Evolutionary conservation across 2,888 invertebrate genomes (phyloP), one percentile per base, ranked within the genome.

Genomic region (Dolomedes plantarius): DNA sequence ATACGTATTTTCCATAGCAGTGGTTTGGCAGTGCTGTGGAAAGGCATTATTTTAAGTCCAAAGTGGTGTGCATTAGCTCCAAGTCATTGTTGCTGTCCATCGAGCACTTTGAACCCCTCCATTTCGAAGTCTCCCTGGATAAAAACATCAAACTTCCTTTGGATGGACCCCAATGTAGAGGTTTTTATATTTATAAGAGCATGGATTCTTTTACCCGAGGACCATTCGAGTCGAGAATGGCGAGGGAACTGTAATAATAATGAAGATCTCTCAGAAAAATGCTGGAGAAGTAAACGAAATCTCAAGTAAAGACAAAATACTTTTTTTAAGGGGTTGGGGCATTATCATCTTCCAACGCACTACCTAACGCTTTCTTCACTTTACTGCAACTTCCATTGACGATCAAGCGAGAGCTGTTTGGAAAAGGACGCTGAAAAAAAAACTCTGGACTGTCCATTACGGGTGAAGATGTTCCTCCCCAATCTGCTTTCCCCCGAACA

Each of bases 321-420:
- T 71, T 81, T 74, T 69, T 74, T 77, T 72, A 67, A 77, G 67
- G 77, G 73, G 67, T 72, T 65, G 67, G 83, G 77, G 77, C 77
- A 85, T 85, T 85, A 85, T 85, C 83, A 85, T 85, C 73, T 73
- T 73, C 71, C 11, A 80, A 74, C 73, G 65, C 62, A 81, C 75
- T 39, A 72, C 82, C 83, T 83, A 83, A 83, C 82, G 76, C 41
- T 83, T 83, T 83, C 82, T 76, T 83, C 82, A 83, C 76, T 83
- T 76, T 71, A 83, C 46, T 62, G 76, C 73, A 32, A 36, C 72
- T 36, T 39, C 73, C 74, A 74, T 68, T 74, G 50, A 82, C 76
- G 82, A 83, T 83, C 76, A 83, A 83, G 82, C 27, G 82, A 76
- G 71, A 76, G 76, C 71, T 76, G 82, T 71, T 76, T 74, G 46